Percentiles rank a stretch among this genome's conserved stretches.
These are phyloP conservation scores for Pomacea canaliculata DNA, from an alignment of 2,888 invertebrate species.

Conservation along the genomic window DNA sequence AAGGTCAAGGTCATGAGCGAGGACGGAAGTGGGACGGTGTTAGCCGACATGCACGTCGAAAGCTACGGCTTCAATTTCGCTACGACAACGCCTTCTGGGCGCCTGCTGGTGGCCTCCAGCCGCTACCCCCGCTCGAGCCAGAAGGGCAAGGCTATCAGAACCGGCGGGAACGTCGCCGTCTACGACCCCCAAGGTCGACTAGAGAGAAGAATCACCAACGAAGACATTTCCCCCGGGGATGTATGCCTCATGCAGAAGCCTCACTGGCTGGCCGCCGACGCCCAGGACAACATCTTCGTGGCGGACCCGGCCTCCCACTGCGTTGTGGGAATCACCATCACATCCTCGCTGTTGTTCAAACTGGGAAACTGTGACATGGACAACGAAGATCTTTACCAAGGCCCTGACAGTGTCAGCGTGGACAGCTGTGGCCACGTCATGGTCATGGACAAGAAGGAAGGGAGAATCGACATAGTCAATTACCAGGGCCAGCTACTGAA, in stretches of 20 bases:
- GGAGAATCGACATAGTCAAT: conserved; percentile 52
- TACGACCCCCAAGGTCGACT: conserved; percentile 49
- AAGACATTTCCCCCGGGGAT: conserved; percentile 47
- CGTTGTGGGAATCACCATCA: conserved; percentile 48
- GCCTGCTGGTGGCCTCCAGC: conserved; percentile 54
- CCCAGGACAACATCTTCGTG: conserved; percentile 48
- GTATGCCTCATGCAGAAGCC: conserved; percentile 56
- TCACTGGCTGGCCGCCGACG: conserved; percentile 47
- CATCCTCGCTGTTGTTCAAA: conserved; percentile 53
- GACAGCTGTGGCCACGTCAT: conserved; percentile 52
- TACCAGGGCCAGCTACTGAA: conserved; percentile 52
- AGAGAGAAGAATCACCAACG: conserved; percentile 52
- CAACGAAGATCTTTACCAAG: conserved; percentile 53
- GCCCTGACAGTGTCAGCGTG: conserved; percentile 55
- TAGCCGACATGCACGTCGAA: conserved; percentile 54
- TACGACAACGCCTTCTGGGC: conserved; percentile 49
- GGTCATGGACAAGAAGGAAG: conserved; percentile 56
- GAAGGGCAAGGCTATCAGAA: conserved; percentile 51
- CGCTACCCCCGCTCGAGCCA: conserved; percentile 51
- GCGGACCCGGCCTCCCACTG: conserved; percentile 55
- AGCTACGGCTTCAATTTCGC: conserved; percentile 57
- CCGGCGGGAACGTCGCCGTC: conserved; percentile 57
- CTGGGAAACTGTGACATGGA: conserved; percentile 56
- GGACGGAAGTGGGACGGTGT: conserved; percentile 49
- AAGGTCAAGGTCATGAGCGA: conserved; percentile 57